phyloP scores from a whole-genome alignment of 2,797 vertebrate genomes.

The Acropternis orthonyx region DNA sequence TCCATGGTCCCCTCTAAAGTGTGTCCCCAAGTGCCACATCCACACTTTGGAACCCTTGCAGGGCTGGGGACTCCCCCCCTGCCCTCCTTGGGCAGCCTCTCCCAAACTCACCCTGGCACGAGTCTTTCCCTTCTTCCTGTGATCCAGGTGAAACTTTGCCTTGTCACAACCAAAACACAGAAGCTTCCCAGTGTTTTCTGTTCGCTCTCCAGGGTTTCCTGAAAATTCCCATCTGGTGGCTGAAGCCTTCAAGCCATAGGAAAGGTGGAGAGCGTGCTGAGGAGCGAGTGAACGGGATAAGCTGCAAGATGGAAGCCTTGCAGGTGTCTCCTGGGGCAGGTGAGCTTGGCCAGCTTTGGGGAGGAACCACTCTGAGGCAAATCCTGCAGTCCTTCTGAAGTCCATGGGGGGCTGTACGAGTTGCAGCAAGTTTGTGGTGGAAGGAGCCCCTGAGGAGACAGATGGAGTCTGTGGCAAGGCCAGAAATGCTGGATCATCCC shows the following conservation, averaged over 20 bases:
- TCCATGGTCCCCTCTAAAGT: accelerated
- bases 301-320: conserved; percentile 46
- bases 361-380: neutral
- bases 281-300: conserved; percentile 46
- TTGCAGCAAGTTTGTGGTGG: neutral
- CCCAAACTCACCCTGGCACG: neutral
- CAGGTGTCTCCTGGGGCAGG: conserved; percentile 37
- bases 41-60: neutral
- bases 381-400: neutral
- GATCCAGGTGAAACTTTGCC: neutral
- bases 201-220: conserved; percentile 83
- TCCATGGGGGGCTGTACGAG: neutral
- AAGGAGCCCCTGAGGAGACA: neutral
- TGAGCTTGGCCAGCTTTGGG: neutral
- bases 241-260: conserved; percentile 6
- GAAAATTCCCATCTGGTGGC: conserved; percentile 86
- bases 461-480: neutral
- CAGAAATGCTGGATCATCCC: neutral
- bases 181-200: neutral
- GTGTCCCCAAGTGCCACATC: no score
- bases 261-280: neutral
- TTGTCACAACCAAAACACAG: neutral
- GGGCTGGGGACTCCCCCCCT: neutral
- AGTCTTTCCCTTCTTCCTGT: neutral
- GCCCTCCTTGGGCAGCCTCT: neutral